phyloP scores from a whole-genome alignment of 2,113 vertebrate species.

The Chionomys nivalis region DNA sequence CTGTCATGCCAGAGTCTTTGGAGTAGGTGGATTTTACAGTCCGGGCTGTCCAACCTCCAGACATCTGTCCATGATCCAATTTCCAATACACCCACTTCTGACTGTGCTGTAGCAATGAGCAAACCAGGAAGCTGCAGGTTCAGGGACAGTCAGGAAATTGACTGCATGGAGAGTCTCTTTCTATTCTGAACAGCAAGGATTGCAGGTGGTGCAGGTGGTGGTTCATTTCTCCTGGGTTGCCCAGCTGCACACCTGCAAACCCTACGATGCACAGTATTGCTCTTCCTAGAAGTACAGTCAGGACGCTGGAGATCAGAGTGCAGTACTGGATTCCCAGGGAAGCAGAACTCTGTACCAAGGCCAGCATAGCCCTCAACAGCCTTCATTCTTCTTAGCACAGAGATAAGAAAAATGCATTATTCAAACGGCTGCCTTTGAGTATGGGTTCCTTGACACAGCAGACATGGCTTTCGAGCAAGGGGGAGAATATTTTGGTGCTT shows the following conservation, averaged over 20 bases:
- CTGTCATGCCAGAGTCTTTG: slow-evolving; percentile 10
- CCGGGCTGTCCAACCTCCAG: background rate
- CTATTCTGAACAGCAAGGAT: background rate
- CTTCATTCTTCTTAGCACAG: background rate
- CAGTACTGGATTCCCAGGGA: background rate
- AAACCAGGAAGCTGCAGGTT: background rate
- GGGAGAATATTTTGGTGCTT: background rate
- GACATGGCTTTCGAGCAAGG: background rate
- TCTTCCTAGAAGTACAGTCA: slow-evolving; percentile 7
- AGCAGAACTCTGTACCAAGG: background rate
- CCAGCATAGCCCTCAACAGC: background rate
- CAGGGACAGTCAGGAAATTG: background rate
- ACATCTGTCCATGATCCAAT: slow-evolving; percentile 54
- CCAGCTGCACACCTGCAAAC: slow-evolving; percentile 9
- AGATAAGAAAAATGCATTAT: slow-evolving; percentile 29
- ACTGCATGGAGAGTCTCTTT: background rate
- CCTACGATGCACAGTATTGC: background rate
- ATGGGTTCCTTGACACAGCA: background rate
- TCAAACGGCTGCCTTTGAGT: slow-evolving; percentile 41
- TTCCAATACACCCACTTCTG: slow-evolving; percentile 26
- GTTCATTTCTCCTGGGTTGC: slow-evolving; percentile 9
- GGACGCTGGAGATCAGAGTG: background rate
- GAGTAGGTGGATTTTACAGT: slow-evolving; percentile 27
- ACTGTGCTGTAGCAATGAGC: background rate
- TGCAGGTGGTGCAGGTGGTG: background rate